Evolutionary conservation across 2,113 vertebrate species (phyloP), one percentile per base, ranked within the genome.

Genomic region (Osmerus eperlanus): DNA sequence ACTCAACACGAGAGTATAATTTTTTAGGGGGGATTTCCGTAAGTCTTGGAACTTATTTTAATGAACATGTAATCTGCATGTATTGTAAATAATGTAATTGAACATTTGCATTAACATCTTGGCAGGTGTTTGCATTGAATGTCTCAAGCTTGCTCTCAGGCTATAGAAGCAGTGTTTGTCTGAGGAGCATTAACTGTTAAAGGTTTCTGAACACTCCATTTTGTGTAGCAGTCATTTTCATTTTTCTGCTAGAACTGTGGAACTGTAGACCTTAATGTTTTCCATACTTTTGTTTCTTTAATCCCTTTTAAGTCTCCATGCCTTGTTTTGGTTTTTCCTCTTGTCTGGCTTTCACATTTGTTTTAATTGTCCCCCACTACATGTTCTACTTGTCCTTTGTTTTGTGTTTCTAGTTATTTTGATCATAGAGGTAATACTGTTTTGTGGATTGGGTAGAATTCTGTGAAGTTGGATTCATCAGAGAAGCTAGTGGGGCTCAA

Each of bases 391-490:
- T 85, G 53, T 85, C 78, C 55, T 74, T 82, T 77, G 61, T 84
- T 75, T 85, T 77, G 62, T 6, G 77, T 74, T 32, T 85, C 66
- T 81, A 86, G 89, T 92, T 89, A 86, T 93, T 95, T 94, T 94
- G 93, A 93, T 92, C 86, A 79, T 93, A 92, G 92, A 93, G 92
- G 93, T 87, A 82, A 55, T 29, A 63, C 71, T 67, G 80, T 80
- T 61, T 63, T 83, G 41, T 25, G 63, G 75, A 74, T 71, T 65
- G 68, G 78, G 81, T 76, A 66, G 73, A 64, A 78, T 71, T 77
- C 54, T 66, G 65, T 70, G 68, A 76, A 78, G 76, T 71, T 83
- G 60, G 72, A 72, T 81, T 79, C 36, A 29, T 74, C 56, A 71
- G 71, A 80, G 73, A 74, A 70, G 78, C 29, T 74, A 69, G 58